Evolutionary conservation across 37 sponge, comb jelly and placozoan genomes (phyloP).

Genomic region (Bolinopsis microptera): DNA sequence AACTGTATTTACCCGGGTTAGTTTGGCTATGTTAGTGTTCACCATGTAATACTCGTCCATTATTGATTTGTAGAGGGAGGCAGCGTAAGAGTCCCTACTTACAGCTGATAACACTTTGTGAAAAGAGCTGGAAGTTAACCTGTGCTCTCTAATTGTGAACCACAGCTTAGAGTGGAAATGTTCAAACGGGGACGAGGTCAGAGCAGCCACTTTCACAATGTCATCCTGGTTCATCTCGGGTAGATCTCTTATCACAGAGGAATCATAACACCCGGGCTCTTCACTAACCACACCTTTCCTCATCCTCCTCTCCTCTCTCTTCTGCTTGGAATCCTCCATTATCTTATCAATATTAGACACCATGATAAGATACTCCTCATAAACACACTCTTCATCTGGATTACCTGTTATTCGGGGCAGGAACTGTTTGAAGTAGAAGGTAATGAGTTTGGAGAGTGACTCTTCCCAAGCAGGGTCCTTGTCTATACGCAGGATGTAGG

Average conservation of each 20-base stretch:
- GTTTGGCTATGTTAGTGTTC: constrained; percentile 32
- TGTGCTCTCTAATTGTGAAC: constrained; percentile 11
- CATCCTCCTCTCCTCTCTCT: constrained; percentile 15
- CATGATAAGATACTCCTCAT: neutral
- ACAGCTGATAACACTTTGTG: constrained; percentile 2
- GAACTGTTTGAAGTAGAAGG: constrained; percentile 52
- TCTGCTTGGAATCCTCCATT: neutral
- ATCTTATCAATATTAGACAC: neutral
- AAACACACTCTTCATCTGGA: neutral
- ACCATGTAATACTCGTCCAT: constrained; percentile 58
- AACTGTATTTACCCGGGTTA: neutral
- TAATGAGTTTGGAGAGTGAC: constrained; percentile 7
- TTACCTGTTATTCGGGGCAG: constrained; percentile 19
- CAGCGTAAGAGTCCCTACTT: neutral
- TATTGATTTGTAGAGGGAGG: constrained; percentile 23
- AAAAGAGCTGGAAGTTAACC: constrained; percentile 37
- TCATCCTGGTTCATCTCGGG: neutral
- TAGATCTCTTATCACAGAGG: neutral
- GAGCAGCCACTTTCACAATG: constrained; percentile 25
- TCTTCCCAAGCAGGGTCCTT: constrained; percentile 20
- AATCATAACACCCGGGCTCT: neutral
- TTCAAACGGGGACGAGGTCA: constrained; percentile 11
- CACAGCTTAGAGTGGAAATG: neutral
- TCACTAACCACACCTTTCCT: neutral
- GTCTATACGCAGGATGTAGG: constrained; percentile 37